phyloP scores from a whole-genome alignment of 2,797 vertebrate genomes.

The Chrysolophus pictus region DNA sequence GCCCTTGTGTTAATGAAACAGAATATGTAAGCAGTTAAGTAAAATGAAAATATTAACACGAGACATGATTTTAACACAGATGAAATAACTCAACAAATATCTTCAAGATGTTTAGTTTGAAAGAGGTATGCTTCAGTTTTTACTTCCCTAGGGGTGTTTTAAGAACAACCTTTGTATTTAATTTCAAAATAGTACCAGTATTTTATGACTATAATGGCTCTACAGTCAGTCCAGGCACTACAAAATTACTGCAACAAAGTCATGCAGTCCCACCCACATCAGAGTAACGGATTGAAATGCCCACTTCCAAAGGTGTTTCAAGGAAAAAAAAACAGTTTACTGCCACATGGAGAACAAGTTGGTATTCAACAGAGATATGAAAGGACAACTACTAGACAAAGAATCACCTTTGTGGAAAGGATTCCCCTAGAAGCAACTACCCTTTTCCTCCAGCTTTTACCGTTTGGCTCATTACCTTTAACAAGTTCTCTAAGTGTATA shows the following conservation, averaged over 20 bases:
- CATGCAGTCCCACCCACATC: neutral
- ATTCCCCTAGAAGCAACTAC: neutral
- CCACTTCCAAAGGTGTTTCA: neutral
- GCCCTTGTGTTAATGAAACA: neutral
- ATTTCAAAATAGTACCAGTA: neutral
- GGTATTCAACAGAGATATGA: neutral
- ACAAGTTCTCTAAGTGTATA: slow-evolving; percentile 74
- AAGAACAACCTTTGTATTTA: neutral
- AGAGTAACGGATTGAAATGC: neutral
- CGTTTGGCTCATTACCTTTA: slow-evolving; percentile 83
- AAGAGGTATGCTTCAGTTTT: neutral
- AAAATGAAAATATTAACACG: neutral
- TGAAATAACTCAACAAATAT: neutral
- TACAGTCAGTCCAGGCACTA: neutral
- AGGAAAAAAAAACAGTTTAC: neutral
- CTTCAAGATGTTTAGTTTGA: neutral
- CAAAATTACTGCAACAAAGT: neutral
- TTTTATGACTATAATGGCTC: neutral
- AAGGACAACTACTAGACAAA: neutral
- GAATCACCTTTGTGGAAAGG: neutral
- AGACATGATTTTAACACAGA: neutral
- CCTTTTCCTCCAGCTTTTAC: neutral
- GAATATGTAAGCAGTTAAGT: neutral
- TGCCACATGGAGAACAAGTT: neutral
- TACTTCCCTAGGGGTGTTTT: neutral